phyloP scores from a whole-genome alignment of 1,140 invertebrate species.

The Gerris buenoi region DNA sequence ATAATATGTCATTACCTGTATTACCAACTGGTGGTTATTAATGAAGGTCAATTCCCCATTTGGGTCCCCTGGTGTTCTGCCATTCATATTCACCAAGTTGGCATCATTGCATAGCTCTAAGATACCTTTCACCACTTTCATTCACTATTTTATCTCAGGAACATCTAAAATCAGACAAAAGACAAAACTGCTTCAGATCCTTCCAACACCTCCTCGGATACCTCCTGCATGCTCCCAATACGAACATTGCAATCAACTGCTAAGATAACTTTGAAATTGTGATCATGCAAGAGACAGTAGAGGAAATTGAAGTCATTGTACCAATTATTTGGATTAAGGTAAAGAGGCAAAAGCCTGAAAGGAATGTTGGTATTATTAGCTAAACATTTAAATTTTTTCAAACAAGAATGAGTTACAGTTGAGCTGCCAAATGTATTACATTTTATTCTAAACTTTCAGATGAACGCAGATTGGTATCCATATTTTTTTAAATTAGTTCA shows the following conservation, averaged over 20 bases:
- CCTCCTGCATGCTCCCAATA: neutral
- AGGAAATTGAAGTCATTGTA: neutral
- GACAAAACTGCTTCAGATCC: neutral
- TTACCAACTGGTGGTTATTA: neutral
- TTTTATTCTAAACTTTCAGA: neutral
- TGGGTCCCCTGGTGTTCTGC: neutral
- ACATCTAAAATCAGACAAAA: neutral
- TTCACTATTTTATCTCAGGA: neutral
- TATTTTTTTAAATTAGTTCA: too few species aligned
- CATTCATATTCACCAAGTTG: neutral
- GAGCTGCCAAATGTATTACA: neutral
- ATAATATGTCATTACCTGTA: neutral
- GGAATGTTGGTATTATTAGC: neutral
- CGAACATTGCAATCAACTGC: neutral
- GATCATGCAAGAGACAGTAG: neutral
- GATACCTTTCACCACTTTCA: neutral
- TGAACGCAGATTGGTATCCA: too few species aligned
- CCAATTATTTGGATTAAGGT: neutral
- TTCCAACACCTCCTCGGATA: neutral
- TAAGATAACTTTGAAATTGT: neutral
- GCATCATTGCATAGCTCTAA: neutral
- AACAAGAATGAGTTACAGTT: neutral
- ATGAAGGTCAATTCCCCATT: neutral
- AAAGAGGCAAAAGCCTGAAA: neutral
- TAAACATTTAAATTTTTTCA: neutral